Conservation (phyloP, 1,140 invertebrate species). For the Dendrolimus punctatus region DNA sequence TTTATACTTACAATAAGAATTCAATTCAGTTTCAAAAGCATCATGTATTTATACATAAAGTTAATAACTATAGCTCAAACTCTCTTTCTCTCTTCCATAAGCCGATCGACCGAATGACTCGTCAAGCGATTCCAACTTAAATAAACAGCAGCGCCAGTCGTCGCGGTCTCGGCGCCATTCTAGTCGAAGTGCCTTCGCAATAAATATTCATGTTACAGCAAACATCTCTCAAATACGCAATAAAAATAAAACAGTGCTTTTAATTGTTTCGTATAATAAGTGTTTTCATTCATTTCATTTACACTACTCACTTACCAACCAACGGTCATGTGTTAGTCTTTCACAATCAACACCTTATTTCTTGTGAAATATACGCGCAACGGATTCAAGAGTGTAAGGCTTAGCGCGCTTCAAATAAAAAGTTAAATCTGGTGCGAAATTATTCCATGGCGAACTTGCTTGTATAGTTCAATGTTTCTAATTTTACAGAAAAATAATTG, state of each 20-base stretch:
- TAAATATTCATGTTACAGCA: slow-evolving; percentile 33
- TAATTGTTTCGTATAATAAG: slow-evolving; percentile 13
- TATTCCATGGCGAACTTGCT: no score
- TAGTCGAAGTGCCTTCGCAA: slow-evolving; percentile 16
- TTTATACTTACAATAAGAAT: slow-evolving; percentile 68
- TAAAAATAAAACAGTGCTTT: slow-evolving; percentile 29
- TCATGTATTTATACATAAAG: slow-evolving; percentile 60
- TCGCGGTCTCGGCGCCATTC: neutral
- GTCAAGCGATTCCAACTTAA: slow-evolving; percentile 63
- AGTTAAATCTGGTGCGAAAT: no score
- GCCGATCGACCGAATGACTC: slow-evolving; percentile 51
- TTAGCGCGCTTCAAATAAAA: no score
- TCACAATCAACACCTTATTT: no score
- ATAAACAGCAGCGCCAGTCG: slow-evolving; percentile 24
- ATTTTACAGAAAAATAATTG: no score
- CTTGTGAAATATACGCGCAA: no score
- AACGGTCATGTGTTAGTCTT: no score
- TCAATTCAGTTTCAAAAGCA: slow-evolving; percentile 68
- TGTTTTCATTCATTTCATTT: neutral
- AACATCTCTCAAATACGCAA: slow-evolving; percentile 29
- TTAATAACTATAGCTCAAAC: slow-evolving; percentile 63
- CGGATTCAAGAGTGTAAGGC: no score
- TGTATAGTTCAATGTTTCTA: no score
- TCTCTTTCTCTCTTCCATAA: slow-evolving; percentile 44
- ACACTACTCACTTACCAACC: neutral